Conservation (phyloP, 23 tunicate genomes). For the Diplosoma virens region DNA sequence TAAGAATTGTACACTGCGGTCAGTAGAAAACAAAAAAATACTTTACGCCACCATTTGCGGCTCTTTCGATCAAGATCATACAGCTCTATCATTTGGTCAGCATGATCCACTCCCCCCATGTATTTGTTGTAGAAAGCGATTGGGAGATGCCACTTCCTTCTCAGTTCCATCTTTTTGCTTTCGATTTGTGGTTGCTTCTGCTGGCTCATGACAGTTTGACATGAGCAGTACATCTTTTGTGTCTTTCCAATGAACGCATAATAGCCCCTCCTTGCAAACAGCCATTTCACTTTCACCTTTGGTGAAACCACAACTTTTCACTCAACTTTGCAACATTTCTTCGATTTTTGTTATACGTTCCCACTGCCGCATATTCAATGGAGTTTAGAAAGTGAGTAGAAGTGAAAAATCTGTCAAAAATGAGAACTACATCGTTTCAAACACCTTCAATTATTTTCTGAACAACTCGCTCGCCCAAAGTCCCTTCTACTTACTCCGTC, state of each 20-base stretch:
- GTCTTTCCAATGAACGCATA: too few relatives aligned
- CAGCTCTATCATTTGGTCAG: too few relatives aligned
- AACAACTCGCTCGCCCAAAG: constrained; percentile 9
- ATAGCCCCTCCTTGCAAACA: constrained; percentile 21
- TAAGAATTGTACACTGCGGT: too few relatives aligned
- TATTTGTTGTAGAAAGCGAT: constrained; percentile 24
- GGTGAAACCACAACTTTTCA: constrained; percentile 7
- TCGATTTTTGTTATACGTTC: constrained; percentile 23
- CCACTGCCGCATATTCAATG: constrained; percentile 11
- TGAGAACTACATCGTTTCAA: neutral
- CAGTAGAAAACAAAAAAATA: too few relatives aligned
- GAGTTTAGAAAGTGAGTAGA: too few relatives aligned
- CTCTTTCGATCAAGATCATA: neutral
- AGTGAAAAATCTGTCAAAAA: too few relatives aligned
- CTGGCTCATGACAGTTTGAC: too few relatives aligned
- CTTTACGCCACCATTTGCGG: constrained; percentile 6
- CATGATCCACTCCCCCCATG: constrained; percentile 25
- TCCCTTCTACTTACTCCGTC: constrained; percentile 22
- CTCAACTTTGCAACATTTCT: constrained; percentile 12
- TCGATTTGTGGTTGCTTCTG: constrained; percentile 17
- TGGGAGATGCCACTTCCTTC: constrained; percentile 16
- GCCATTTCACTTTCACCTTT: too few relatives aligned
- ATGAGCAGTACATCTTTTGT: too few relatives aligned
- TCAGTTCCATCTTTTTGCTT: constrained; percentile 13
- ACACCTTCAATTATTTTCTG: constrained; percentile 3